Conservation (phyloP, 2,797 vertebrate genomes). For the Phylloscopus collybita region DNA sequence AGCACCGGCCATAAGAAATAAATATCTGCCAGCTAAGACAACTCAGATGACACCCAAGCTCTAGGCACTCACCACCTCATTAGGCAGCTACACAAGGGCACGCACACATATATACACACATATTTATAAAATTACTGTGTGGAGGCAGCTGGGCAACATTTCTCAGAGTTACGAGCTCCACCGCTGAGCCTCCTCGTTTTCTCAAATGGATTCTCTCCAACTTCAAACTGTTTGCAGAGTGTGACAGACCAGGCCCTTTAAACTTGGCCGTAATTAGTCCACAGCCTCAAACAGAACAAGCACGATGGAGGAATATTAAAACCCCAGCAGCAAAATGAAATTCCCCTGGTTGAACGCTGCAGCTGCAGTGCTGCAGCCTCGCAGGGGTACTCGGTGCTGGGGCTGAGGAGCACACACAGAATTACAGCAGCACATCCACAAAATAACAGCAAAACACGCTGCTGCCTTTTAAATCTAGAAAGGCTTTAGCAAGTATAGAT, state of each 20-base stretch:
- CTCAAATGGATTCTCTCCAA: slow-evolving; percentile 75
- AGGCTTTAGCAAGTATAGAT: not conserved
- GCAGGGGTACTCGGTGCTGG: not conserved
- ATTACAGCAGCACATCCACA: not conserved
- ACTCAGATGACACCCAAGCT: not conserved
- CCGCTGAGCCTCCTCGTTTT: slow-evolving; percentile 34
- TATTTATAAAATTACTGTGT: not conserved
- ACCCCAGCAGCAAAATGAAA: slow-evolving; percentile 55
- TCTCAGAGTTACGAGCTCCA: slow-evolving; percentile 29
- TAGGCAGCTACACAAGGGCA: not conserved
- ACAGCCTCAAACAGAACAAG: slow-evolving; percentile 64
- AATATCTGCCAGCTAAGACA: not conserved
- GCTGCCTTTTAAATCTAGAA: not conserved
- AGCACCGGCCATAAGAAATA: not conserved
- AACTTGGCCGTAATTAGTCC: slow-evolving; percentile 69
- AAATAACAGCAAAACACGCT: not conserved
- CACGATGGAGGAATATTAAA: slow-evolving; percentile 68
- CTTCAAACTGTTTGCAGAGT: slow-evolving; percentile 60
- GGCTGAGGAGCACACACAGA: not conserved
- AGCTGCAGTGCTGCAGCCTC: not conserved
- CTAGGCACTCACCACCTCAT: not conserved
- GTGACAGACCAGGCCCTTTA: slow-evolving; percentile 67
- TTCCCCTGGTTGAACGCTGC: not conserved
- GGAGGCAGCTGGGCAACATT: slow-evolving; percentile 53
- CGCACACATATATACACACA: not conserved